A percentile compares a stretch with the other conserved stretches of the same genome.
Conservation (phyloP, 2,797 vertebrate genomes). For the Podarcis siculus region DNA sequence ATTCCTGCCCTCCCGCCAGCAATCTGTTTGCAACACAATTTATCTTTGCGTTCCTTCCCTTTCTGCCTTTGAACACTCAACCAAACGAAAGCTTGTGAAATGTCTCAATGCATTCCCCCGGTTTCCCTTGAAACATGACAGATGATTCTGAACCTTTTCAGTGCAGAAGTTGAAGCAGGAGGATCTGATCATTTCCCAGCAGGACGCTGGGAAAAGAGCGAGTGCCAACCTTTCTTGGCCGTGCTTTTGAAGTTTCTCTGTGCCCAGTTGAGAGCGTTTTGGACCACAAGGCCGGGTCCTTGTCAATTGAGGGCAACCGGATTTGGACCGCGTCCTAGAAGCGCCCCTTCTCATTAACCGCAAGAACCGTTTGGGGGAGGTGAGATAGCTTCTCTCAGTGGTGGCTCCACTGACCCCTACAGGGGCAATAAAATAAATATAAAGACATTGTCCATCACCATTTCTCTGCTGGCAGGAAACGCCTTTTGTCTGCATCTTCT, state of each 20-base stretch:
- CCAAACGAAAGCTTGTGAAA: not conserved
- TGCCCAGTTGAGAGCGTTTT: not conserved
- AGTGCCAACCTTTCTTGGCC: fast-evolving
- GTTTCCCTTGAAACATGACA: not conserved
- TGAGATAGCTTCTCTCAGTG: fast-evolving
- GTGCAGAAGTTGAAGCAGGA: fast-evolving
- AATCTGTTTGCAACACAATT: not conserved
- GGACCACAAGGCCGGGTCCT: too few relatives aligned
- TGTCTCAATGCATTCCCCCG: fast-evolving
- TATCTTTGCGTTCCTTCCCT: fast-evolving
- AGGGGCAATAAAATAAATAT: not conserved
- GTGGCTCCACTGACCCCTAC: fast-evolving
- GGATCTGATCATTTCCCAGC: fast-evolving
- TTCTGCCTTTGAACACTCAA: not conserved
- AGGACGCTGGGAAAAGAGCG: not conserved
- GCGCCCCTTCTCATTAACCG: not conserved
- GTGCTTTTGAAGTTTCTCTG: not conserved
- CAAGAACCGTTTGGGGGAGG: not conserved
- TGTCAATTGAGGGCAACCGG: not conserved
- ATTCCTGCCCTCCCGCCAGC: too few relatives aligned
- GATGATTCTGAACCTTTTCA: not conserved
- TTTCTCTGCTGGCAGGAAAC: not conserved
- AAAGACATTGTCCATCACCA: not conserved
- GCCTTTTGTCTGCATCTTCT: not conserved
- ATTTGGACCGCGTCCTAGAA: not conserved